Conservation (phyloP, 2,888 invertebrate genomes). For the Monoplex corrugatus region DNA sequence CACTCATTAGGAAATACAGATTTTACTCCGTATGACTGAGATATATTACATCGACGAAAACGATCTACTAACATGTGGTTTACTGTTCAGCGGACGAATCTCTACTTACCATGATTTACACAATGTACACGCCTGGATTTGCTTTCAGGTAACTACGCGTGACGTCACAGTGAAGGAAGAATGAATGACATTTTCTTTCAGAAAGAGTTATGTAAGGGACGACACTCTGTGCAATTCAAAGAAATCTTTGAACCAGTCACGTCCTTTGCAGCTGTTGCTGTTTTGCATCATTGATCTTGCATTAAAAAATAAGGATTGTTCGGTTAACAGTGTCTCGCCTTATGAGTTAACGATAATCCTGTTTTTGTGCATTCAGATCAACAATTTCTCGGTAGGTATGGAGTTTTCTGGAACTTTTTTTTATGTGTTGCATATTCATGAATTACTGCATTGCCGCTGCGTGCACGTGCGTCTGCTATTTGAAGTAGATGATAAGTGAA, state of each 20-base stretch:
- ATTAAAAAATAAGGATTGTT: background rate
- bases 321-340: background rate
- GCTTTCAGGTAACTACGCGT: constrained; percentile 70
- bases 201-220: constrained; percentile 42
- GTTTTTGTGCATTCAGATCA: too few species aligned
- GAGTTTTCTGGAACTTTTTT: too few species aligned
- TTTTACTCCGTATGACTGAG: background rate
- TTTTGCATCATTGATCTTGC: background rate
- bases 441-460: too few species aligned
- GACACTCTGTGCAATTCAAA: constrained; percentile 23
- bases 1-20: background rate
- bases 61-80: background rate
- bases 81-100: background rate
- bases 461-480: too few species aligned
- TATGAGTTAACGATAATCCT: too few species aligned
- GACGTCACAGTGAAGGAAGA: constrained; percentile 63
- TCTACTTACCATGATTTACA: constrained; percentile 54
- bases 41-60: background rate
- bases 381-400: too few species aligned
- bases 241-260: constrained; percentile 9
- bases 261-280: constrained; percentile 24
- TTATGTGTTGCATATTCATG: too few species aligned
- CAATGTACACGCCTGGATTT: constrained; percentile 52
- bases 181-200: constrained; percentile 33
- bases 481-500: too few species aligned